Conservation (phyloP, 2,797 vertebrate species). For the Denticeps clupeoides region DNA sequence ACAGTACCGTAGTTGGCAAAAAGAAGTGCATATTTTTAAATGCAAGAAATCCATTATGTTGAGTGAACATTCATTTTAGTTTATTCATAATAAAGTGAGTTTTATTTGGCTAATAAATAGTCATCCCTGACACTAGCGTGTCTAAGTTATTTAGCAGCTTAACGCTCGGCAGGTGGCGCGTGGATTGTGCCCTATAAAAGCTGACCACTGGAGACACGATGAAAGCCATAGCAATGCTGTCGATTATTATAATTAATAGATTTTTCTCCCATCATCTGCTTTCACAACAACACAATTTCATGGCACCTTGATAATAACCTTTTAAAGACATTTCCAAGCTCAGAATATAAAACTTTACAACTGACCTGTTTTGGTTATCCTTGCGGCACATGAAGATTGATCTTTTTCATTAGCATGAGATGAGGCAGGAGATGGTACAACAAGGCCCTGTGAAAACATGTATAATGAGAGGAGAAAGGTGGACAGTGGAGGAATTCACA, state of each 20-base stretch:
- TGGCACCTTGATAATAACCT: conserved; percentile 29
- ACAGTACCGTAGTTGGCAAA: too few relatives aligned
- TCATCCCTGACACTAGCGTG: conserved; percentile 22
- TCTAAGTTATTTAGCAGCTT: conserved; percentile 30
- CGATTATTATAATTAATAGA: conserved; percentile 46
- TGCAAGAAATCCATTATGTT: conserved; percentile 8
- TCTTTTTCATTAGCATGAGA: conserved; percentile 30
- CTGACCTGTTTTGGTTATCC: conserved; percentile 43
- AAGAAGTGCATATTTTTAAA: conserved; percentile 15
- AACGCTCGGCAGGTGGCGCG: conserved; percentile 26
- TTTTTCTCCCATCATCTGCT: conserved; percentile 31
- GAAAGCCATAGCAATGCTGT: conserved; percentile 25
- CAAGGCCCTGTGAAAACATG: conserved; percentile 5
- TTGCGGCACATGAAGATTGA: conserved; percentile 37
- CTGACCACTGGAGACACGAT: conserved; percentile 22
- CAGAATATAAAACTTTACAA: conserved; percentile 33
- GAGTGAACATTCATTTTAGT: conserved; percentile 23
- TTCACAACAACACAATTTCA: conserved; percentile 17
- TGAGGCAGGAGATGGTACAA: conserved; percentile 18
- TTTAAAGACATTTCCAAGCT: conserved; percentile 18
- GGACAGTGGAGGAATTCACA: too few relatives aligned
- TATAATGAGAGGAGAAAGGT: not conserved
- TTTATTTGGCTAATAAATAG: conserved; percentile 12
- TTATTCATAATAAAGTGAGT: conserved; percentile 22
- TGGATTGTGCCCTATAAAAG: conserved; percentile 23